Evolutionary conservation across 2,888 invertebrate genomes (phyloP), one percentile per base, ranked within the genome.

Genomic region (Tiliacea aurago): DNA sequence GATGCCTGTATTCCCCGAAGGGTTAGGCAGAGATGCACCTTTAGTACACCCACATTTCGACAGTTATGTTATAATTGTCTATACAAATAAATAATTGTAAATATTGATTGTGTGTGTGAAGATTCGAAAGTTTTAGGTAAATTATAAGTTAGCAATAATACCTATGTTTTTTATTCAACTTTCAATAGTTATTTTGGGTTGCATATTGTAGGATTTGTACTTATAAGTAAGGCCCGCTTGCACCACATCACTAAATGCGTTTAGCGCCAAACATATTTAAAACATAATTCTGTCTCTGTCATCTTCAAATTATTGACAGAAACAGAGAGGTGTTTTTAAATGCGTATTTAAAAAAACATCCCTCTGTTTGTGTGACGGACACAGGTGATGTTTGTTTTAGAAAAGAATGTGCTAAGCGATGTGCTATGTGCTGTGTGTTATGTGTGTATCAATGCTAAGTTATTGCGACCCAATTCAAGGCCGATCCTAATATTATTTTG

Each of bases 391-490:
- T 28, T 28, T 28, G 28, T 28, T 3, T 18, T 23, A 23, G 4
- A 62, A 23, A 18, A 62, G 18, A 45, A 45, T 45, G 23, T 45
- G 43, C 45, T 62, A 23, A 62, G 49, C 49, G 47, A 23, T 28
- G 28, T 28, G 28, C 28, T 28, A 28, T 28, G 28, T 28, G 28
- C 28, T 28, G 28, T 28, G 28, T 28, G 28, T 28, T 28, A 28
- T 28, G 28, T 28, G 28, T 28, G 43, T 18, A 28, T 63, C 28
- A 28, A 59, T 37, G 67, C 9, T 37, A 37, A 55, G 6, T 43
- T 75, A 49, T 47, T 28, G n/a, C 23, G 51, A 68, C 59, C 53
- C n/a, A n/a, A 20, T 77, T 77, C 28, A 77, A 77, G 74, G 78
- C 20, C 37, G 0, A 13, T 49, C 28, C 18, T 45, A 47, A 43